Evolutionary conservation across 2,888 invertebrate species (phyloP), one percentile per base, ranked within the genome.

Genomic region (Macrophya annulata): DNA sequence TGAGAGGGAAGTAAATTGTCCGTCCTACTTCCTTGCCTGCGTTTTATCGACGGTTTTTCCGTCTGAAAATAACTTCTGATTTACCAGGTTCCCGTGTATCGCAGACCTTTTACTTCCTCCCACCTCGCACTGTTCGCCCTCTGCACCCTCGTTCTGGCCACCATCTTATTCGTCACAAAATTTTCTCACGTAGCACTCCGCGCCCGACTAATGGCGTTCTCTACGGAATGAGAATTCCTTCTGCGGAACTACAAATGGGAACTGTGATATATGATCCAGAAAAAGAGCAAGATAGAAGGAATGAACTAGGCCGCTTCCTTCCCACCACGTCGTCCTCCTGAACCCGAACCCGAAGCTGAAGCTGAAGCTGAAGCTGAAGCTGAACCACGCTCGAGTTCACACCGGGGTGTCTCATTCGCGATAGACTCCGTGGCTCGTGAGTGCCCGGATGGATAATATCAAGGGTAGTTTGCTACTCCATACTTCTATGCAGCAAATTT

Each of bases 171-270:
- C 87, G 71, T 87, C 86, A 84, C 81, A 62, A 59, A 87, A 87
- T 87, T 86, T 84, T 86, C 86, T 87, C 87, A 87, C 87, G 87
- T 87, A 86, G 84, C 84, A 86, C 86, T 81, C 83, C 81, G 76
- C 68, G 71, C 83, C 83, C 83, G 83, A 83, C 83, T 83, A 83
- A 83, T 83, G 68, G 83, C 83, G 48, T 83, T 83, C 83, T 83
- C 48, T 59, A 68, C 83, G 68, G 83, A 83, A 83, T 83, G 83
- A 83, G 83, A 83, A 83, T 83, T 83, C 83, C 71, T 83, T 83
- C 83, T 68, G 68, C 65, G 71, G 71, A 62, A 83, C 83, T 83
- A 83, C 83, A 83, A 83, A 83, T 83, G 83, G 83, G 83, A 83
- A 83, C 83, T 83, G 83, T 83, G 83, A 83, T 83, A 83, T 83